These are phyloP conservation scores for Hippolais icterina DNA, from an alignment of 2,113 vertebrate genomes.

Conservation along the genomic window DNA sequence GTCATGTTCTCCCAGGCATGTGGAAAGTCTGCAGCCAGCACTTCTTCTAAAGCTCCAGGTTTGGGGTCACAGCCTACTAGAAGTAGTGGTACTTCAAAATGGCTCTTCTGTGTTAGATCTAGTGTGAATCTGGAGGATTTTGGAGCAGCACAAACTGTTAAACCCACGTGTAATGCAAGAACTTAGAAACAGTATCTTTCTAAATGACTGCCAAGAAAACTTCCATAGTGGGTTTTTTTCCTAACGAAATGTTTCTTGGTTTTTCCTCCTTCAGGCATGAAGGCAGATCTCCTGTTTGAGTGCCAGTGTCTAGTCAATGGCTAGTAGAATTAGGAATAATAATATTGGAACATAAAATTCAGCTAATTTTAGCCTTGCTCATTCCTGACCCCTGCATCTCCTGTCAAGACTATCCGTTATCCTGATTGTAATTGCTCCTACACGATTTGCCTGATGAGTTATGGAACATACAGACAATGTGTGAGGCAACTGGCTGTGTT, in stretches of 20 bases:
- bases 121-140: background rate
- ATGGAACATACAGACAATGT: fast-evolving
- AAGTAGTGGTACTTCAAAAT: background rate
- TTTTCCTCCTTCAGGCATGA: background rate
- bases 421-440: background rate
- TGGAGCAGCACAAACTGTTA: background rate
- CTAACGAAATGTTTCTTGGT: background rate
- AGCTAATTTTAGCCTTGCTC: background rate
- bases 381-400: background rate
- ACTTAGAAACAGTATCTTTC: background rate
- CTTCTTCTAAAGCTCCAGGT: background rate
- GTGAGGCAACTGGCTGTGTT: background rate
- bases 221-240: background rate
- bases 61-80: background rate
- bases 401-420: background rate
- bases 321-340: background rate
- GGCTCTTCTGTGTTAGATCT: background rate
- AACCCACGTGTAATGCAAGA: background rate
- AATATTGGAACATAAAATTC: background rate
- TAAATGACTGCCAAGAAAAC: background rate
- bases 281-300: background rate
- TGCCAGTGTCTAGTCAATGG: background rate
- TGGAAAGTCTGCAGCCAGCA: background rate
- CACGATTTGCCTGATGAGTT: background rate
- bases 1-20: no score